Base-by-base conservation (phyloP, 2,888 invertebrate genomes). In the Zonitis immaculata region DNA sequence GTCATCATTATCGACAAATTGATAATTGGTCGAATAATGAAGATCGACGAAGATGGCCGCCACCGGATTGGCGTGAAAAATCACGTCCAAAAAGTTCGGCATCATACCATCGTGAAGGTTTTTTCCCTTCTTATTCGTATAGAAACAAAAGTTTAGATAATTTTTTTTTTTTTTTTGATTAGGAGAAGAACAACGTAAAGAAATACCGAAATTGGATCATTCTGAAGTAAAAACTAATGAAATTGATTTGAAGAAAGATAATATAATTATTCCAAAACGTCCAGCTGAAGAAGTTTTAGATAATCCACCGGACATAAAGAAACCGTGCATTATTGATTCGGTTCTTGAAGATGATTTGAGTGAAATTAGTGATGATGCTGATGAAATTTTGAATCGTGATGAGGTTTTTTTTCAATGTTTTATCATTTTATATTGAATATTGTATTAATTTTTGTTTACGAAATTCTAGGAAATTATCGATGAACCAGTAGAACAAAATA, bases 311-410 rank as follows among this genome's bases (percentile, higher is more conserved):
- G 78, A 77, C 47, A 49, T 72, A 43, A 83, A 83, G 63, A 82
- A 81, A 59, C 59, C 66, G 2, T 71, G 73, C 66, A 20, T 69
- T 57, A 45, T 81, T 56, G 79, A 82, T 27, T 66, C 70, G 20
- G 70, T 71, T 25, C 76, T 86, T 67, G 79, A 85, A 63, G 82
- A 87, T 68, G 87, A 90, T 72, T 81, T 92, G 11, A 92, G 91
- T 73, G 92, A 92, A 76, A 91, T 92, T 56, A 91, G 91, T 70
- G 91, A 91, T 66, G 91, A 91, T 74, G 90, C 91, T 49, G 91
- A 91, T 73, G 92, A 92, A 66, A 91, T 92, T 68, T 79, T 91
- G 4, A 88, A 91, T 60, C 84, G 87, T 76, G 88, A 87, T 66
- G 90, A 91, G 73, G 78, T 77, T 62, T 42, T 42, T 35, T 42